A percentile compares a stretch with the other conserved stretches of the same genome.
Evolutionary conservation across 2,797 vertebrate genomes (phyloP).

Genomic region (Xenops minutus): DNA sequence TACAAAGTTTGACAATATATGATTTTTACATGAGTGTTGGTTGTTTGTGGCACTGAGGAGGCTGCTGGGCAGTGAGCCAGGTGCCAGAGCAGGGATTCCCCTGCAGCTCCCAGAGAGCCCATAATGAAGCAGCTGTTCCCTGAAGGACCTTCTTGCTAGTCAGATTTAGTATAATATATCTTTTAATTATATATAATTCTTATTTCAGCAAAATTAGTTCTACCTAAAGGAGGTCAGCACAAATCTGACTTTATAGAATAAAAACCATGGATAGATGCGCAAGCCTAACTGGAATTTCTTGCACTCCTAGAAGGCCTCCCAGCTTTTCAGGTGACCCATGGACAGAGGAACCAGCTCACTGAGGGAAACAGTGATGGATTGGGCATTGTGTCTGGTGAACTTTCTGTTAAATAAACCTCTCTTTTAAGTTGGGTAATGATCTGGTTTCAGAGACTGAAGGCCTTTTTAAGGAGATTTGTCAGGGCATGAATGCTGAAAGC

Average conservation of each 20-base stretch:
- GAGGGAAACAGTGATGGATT: not conserved
- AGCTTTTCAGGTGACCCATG: not conserved
- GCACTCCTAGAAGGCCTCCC: not conserved
- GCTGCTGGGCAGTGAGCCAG: accelerated
- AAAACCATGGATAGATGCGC: not conserved
- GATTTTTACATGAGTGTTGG: not conserved
- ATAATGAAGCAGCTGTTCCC: not conserved
- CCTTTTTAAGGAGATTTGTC: not conserved
- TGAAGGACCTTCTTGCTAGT: not conserved
- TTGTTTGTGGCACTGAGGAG: not conserved
- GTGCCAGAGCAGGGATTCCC: not conserved
- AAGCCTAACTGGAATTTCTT: not conserved
- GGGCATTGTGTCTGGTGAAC: not conserved
- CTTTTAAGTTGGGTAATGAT: not conserved
- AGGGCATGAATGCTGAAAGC: not conserved
- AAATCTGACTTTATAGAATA: not conserved
- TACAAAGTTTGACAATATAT: not conserved
- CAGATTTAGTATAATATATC: not conserved
- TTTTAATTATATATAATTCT: not conserved
- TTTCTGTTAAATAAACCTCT: not conserved
- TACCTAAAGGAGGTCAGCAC: not conserved
- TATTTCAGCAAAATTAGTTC: not conserved
- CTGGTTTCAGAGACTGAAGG: not conserved
- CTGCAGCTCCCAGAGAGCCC: accelerated
- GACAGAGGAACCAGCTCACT: not conserved